Base-by-base conservation (phyloP, 1,140 invertebrate species). In the Trissolcus basalis region DNA sequence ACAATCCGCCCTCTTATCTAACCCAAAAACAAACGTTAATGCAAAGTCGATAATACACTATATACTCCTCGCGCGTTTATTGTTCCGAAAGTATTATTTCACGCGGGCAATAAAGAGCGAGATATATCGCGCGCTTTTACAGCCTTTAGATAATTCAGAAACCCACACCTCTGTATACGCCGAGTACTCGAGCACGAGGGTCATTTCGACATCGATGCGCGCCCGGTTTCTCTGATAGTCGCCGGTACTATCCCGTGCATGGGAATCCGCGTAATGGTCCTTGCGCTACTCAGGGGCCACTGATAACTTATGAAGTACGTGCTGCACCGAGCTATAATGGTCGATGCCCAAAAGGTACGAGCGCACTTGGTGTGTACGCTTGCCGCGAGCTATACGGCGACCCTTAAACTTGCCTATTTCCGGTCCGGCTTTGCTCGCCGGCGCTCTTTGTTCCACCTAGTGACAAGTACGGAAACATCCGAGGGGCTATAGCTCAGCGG, bases 351-450 rank as follows among this genome's bases (percentile, higher is more conserved):
- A 70, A 68, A 76, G 65, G 61, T 54, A 56, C 49, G 51, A 48
- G 65, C 58, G 19, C 59, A 9, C 53, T 55, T 53, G 19, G 35
- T 73, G 32, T 58, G 64, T 58, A 59, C 44, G 53, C 14, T 71
- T 56, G 60, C 43, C 14, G 49, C 67, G 61, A 78, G 73, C 69
- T 78, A 78, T 70, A 74, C 45, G 60, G 49, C 70, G 76, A 74
- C 76, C 76, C 67, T 78, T 74, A 78, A 78, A 78, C 76, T 78
- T 55, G 56, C 59, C 67, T 74, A 78, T 71, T 78, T 78, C 76
- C 76, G 76, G 76, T 78, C 67, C 65, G 41, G 75, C 53, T 72
- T 69, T 60, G 14, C 74, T 14, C 59, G 69, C 60, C 67, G 56
- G 19, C 1, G 19, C 19, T 27, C 19, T 27, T 27, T 78, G 70